A percentile compares a stretch with the other conserved stretches of the same genome.
These are phyloP conservation scores for Meles meles DNA, from an alignment of 2,113 vertebrate genomes.

Conservation along the genomic window DNA sequence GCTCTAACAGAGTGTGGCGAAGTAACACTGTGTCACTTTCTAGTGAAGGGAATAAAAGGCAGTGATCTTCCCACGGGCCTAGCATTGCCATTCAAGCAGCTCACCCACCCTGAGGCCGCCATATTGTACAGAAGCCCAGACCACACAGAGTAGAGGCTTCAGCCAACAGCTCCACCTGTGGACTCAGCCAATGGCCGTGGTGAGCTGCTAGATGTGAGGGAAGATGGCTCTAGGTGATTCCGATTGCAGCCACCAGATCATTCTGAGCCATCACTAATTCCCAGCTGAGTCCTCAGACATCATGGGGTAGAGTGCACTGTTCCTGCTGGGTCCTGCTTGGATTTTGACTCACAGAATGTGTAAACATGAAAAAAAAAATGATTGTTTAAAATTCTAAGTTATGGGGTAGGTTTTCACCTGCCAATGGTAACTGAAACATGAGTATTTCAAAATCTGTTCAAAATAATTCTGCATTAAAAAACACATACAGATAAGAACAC, in stretches of 20 bases:
- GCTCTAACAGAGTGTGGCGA: neutral
- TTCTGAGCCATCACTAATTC: neutral
- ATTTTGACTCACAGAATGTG: neutral
- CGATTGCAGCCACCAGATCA: neutral
- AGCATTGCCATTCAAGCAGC: neutral
- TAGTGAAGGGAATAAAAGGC: neutral
- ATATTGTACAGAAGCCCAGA: neutral
- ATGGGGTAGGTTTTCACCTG: neutral
- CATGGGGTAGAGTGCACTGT: neutral
- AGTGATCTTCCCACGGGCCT: neutral
- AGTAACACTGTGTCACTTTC: neutral
- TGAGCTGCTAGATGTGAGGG: neutral
- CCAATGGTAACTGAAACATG: neutral
- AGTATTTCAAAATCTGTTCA: neutral
- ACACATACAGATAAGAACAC: neutral
- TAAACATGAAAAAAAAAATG: neutral
- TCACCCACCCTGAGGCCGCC: neutral
- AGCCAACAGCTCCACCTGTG: neutral
- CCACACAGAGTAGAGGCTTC: fast-evolving
- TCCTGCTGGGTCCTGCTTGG: neutral
- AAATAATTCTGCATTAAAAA: neutral
- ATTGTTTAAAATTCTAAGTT: neutral
- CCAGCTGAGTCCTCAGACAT: neutral
- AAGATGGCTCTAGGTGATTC: neutral
- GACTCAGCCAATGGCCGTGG: too few species aligned